Evolutionary conservation across 2,797 vertebrate species (phyloP).

Genomic region (Enteromius radiatus): DNA sequence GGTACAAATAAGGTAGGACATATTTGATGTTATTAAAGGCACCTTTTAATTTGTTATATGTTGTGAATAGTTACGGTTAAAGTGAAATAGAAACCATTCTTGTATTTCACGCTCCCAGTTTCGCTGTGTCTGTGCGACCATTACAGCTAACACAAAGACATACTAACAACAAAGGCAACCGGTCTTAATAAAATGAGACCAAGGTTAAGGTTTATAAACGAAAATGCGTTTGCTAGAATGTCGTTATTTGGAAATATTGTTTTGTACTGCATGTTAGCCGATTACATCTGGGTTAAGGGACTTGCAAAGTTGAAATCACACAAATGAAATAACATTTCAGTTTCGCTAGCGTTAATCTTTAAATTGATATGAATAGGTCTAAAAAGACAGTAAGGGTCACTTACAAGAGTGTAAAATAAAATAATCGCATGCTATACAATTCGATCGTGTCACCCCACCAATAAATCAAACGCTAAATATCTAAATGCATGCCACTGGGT

Average conservation of each 20-base stretch:
- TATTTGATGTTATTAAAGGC: constrained; percentile 23
- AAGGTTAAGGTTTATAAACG: neutral
- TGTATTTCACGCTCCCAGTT: neutral
- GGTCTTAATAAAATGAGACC: constrained; percentile 34
- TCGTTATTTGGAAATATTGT: neutral
- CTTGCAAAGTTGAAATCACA: neutral
- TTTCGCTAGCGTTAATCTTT: neutral
- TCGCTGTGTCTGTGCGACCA: neutral
- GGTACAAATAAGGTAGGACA: constrained; percentile 51
- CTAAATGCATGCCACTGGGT: neutral
- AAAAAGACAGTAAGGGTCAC: neutral
- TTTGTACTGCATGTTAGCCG: neutral
- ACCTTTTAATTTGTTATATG: constrained; percentile 17
- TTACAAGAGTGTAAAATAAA: neutral
- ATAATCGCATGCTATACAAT: neutral
- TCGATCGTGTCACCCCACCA: neutral
- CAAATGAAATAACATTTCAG: neutral
- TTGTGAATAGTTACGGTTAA: neutral
- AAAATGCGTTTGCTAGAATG: constrained; percentile 1
- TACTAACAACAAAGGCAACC: constrained; percentile 43
- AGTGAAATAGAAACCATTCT: neutral
- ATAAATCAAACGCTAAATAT: neutral
- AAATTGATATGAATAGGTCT: neutral
- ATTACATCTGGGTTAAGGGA: neutral
- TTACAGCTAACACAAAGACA: constrained; percentile 55